Evolutionary conservation across 1,140 invertebrate genomes (phyloP).

Genomic region (Paramacrobiotus metropolitanus): DNA sequence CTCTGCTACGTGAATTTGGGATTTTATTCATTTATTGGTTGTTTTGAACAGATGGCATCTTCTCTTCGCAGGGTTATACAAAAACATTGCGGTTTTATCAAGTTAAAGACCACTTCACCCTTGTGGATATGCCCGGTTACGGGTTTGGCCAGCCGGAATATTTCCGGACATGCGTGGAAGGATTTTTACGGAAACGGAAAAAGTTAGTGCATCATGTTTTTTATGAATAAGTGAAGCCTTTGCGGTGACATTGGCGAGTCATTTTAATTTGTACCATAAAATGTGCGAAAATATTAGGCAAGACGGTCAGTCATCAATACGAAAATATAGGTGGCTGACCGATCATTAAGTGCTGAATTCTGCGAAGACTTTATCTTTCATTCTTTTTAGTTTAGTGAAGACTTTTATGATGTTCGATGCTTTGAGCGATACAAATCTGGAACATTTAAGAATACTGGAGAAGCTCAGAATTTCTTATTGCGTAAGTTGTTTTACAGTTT

Average conservation of each 20-base stretch:
- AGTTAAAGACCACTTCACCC: slow-evolving; percentile 2
- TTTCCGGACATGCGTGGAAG: not conserved
- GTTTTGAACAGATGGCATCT: too few relatives aligned
- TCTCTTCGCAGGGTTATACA: not conserved
- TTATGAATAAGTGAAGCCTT: not conserved
- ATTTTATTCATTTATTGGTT: not conserved
- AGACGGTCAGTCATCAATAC: too few relatives aligned
- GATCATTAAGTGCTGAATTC: too few relatives aligned
- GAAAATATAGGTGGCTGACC: too few relatives aligned
- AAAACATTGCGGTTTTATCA: not conserved
- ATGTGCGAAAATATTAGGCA: too few relatives aligned
- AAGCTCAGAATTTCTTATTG: not conserved
- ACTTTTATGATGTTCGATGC: not conserved
- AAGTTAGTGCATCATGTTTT: not conserved
- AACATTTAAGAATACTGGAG: not conserved
- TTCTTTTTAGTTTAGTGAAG: not conserved
- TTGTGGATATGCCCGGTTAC: slow-evolving; percentile 3
- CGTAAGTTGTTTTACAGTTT: not conserved
- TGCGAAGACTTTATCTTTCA: too few relatives aligned
- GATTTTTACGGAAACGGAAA: not conserved
- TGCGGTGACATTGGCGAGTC: not conserved
- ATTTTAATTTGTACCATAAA: too few relatives aligned
- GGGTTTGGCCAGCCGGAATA: not conserved
- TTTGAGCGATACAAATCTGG: not conserved
- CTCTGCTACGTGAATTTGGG: not conserved